Evolutionary conservation across 1,140 invertebrate species (phyloP), one percentile per base, ranked within the genome.

Genomic region (Pogonus chalceus): DNA sequence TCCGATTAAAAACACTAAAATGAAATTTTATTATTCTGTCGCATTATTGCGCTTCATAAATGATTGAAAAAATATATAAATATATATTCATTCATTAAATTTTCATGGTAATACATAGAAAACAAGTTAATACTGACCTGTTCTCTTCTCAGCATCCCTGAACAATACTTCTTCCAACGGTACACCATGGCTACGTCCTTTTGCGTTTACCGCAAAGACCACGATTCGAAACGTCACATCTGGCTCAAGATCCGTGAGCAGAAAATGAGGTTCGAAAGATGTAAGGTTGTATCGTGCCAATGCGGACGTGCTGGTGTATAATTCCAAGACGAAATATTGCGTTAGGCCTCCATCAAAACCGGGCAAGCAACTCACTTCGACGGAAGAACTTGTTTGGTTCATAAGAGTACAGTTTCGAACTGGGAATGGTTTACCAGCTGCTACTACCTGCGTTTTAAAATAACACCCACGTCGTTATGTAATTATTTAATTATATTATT

Each of bases 291-390:
- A 80, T 22, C 81, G 70, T 14, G 79, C 79, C 51, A 71, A 64
- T n/a, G 58, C 67, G 58, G 70, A 79, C 54, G 71, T 76, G 51
- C 69, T 75, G 57, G 78, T 78, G 71, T 84, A 88, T 7, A 90
- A 76, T 67, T 90, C 86, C 16, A 90, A 74, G 20, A 87, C 69
- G 67, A 90, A 90, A 57, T 76, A 75, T 71, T 91, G 88, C 21
- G 85, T 82, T 50, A 90, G 76, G 43, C 89, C 89, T n/a, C 89
- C 89, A 67, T 90, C 88, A 68, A 88, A 88, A 22, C 86, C 87
- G 7, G 85, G 71, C 55, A 82, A 74, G 66, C 89, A 92, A 12
- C 68, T 70, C 18, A 92, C 81, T 61, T 87, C 83, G 18, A 88
- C 83, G 9, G 81, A 84, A 50, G 78, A 84, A 57, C 79, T 79